Conservation (phyloP, 2,113 vertebrate genomes). For the Malurus cyaneus region DNA sequence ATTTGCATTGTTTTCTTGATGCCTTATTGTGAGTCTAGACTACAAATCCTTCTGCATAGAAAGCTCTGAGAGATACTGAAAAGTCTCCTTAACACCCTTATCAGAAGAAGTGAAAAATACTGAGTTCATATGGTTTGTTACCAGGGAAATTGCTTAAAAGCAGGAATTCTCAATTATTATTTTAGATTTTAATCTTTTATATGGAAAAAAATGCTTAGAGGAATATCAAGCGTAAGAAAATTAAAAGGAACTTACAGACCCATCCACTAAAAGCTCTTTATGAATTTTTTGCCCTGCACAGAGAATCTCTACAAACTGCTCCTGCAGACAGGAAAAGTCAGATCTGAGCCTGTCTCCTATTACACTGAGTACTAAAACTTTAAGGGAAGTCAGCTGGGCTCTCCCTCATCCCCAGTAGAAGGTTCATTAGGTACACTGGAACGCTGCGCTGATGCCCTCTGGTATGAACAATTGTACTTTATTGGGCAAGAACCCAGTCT, state of each 20-base stretch:
- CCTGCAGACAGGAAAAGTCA: not conserved
- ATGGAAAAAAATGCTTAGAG: not conserved
- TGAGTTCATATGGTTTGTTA: not conserved
- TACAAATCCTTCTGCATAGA: not conserved
- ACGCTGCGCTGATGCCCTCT: not conserved
- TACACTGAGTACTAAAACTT: not conserved
- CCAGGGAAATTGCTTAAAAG: not conserved
- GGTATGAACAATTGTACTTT: conserved; percentile 14
- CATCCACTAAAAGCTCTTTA: not conserved
- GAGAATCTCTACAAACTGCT: not conserved
- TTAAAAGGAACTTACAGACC: not conserved
- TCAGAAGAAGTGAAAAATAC: not conserved
- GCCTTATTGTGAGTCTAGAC: not conserved
- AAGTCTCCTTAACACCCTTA: not conserved
- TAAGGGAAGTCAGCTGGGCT: not conserved
- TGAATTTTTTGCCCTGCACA: not conserved
- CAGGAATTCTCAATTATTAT: not conserved
- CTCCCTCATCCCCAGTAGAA: not conserved
- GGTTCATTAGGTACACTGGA: not conserved
- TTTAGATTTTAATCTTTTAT: not conserved
- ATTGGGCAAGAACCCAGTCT: not conserved
- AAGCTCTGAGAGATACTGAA: not conserved
- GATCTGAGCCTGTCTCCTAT: not conserved
- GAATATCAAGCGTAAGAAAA: not conserved
- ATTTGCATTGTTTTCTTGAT: not conserved